Evolutionary conservation across 2,113 vertebrate species (phyloP).

Genomic region (Eclectus roratus): DNA sequence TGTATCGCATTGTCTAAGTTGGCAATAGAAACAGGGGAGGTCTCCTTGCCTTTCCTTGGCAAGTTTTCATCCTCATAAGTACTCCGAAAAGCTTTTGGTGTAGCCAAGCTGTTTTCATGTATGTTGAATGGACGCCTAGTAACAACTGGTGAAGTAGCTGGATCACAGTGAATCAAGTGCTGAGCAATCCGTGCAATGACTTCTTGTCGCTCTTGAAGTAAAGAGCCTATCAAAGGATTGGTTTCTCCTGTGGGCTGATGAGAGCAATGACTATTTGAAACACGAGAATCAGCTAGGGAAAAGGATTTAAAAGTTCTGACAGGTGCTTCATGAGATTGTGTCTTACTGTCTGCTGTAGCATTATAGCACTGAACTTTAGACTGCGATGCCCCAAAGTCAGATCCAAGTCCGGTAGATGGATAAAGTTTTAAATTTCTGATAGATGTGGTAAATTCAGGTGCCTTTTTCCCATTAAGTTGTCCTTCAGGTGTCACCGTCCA

Average conservation of each 20-base stretch:
- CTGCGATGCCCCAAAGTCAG: constrained; percentile 70
- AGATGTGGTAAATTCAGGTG: constrained; percentile 72
- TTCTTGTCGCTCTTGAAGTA: constrained; percentile 95
- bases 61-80: constrained; percentile 75
- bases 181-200: constrained; percentile 97
- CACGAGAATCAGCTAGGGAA: constrained; percentile 77
- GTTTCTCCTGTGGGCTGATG: constrained; percentile 79
- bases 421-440: constrained; percentile 83
- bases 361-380: constrained; percentile 74
- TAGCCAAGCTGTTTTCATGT: constrained; percentile 63
- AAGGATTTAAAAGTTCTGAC: constrained; percentile 86
- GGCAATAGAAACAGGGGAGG: constrained; percentile 22
- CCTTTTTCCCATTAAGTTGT: constrained; percentile 65
- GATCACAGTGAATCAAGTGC: constrained; percentile 94
- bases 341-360: constrained; percentile 73
- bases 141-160: constrained; percentile 82
- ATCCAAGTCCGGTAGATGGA: constrained; percentile 71
- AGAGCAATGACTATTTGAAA: constrained; percentile 71
- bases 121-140: constrained; percentile 78
- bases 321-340: constrained; percentile 71
- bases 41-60: constrained; percentile 85
- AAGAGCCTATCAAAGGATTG: constrained; percentile 91
- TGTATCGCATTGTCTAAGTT: constrained; percentile 35
- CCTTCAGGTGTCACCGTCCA: constrained; percentile 74
- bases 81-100: constrained; percentile 80